Evolutionary conservation across 2,797 vertebrate species (phyloP).

Genomic region (Gobionotothen gibberifrons): DNA sequence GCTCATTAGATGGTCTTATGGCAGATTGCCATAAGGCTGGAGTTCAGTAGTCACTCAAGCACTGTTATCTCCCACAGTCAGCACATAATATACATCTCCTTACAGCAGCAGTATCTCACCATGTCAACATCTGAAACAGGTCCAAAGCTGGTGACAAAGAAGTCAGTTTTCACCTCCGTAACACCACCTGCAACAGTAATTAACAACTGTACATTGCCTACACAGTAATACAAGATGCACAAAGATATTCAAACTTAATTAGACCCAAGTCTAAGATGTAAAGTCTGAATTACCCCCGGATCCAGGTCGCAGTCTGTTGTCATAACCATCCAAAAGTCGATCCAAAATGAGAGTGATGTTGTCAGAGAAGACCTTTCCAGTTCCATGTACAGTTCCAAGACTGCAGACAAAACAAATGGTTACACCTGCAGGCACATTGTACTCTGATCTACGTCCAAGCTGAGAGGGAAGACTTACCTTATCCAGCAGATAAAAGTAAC

Average conservation of each 20-base stretch:
- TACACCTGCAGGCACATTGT: neutral
- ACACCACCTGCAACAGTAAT: slow-evolving; percentile 69
- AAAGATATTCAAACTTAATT: neutral
- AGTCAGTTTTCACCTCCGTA: slow-evolving; percentile 88
- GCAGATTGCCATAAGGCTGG: slow-evolving; percentile 68
- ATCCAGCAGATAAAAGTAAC: slow-evolving; percentile 58
- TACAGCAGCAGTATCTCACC: slow-evolving; percentile 70
- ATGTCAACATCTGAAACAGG: slow-evolving; percentile 88
- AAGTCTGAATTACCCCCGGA: slow-evolving; percentile 86
- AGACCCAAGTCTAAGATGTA: neutral
- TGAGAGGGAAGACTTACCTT: slow-evolving; percentile 57
- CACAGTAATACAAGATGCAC: slow-evolving; percentile 8
- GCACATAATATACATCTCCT: slow-evolving; percentile 37
- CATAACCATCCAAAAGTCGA: slow-evolving; percentile 92
- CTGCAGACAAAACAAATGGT: slow-evolving; percentile 70
- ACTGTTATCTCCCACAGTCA: slow-evolving; percentile 45
- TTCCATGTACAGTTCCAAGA: slow-evolving; percentile 72
- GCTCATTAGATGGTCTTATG: slow-evolving; percentile 76
- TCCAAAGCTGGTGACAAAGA: slow-evolving; percentile 89
- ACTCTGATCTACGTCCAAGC: neutral
- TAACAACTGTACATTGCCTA: neutral
- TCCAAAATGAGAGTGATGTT: slow-evolving; percentile 93
- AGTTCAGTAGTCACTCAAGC: slow-evolving; percentile 55
- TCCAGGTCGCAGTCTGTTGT: slow-evolving; percentile 92
- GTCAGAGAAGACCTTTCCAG: slow-evolving; percentile 84